Base-by-base conservation (phyloP, 1,140 invertebrate genomes). In the Listronotus bonariensis region DNA sequence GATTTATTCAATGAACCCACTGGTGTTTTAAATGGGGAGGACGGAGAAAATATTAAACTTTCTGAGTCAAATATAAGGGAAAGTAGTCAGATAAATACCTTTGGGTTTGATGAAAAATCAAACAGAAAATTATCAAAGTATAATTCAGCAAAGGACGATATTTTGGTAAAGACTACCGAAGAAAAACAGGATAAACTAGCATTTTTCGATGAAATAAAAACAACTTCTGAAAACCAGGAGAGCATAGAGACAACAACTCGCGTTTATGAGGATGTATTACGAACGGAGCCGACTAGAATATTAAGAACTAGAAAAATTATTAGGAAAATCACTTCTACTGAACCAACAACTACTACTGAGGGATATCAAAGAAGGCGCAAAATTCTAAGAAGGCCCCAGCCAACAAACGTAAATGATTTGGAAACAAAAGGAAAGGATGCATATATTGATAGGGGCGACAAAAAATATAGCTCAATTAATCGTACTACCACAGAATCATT, bases 51-150 rank as follows among this genome's bases (percentile, higher is more conserved):
- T 64, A 83, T 85, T 63, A 77, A 80, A 62, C 68, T 85, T 36
- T 85, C 84, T 3, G 83, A 84, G 76, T 82, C 78, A 68, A 82
- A 82, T 49, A 82, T 84, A 67, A 78, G 80, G 70, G 83, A 84
- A 78, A 83, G 82, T 67, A 78, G 72, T 54, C 61, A 71, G 18
- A 59, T 76, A 15, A 75, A 69, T 20, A 63, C 66, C 41, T 67
- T 72, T 46, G 54, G 26, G n/a, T 8, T 57, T 15, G 65, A 63
- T 52, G 74, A 78, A 36, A 80, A 68, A 65, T 17, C 48, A 15
- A 40, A 15, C 34, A 61, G 12, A 20, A 42, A 43, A 43, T 51
- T 54, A 31, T 36, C 34, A 10, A 36, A 36, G 11, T 36, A 10
- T 10, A 36, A 36, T 36, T 8, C 11, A 48, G 14, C 18, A 41